Evolutionary conservation across 2,797 vertebrate genomes (phyloP).

Genomic region (Centropyge bicolor): DNA sequence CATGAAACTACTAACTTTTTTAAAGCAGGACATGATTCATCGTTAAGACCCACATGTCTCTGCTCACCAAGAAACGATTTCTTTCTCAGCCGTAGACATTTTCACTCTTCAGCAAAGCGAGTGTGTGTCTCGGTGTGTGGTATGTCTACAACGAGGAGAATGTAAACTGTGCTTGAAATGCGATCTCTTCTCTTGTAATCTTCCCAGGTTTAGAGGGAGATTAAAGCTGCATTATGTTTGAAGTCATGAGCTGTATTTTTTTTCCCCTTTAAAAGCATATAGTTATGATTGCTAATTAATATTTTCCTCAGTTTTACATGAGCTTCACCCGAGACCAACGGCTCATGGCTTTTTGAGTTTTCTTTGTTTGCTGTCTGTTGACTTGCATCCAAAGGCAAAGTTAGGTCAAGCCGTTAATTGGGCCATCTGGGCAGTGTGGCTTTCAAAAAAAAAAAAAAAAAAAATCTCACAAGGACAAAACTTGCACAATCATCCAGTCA

Average conservation of each 20-base stretch:
- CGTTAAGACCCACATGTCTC: background rate
- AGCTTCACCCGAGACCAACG: background rate
- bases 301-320: background rate
- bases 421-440: conserved; percentile 10
- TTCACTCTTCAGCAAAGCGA: conserved; percentile 18
- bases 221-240: conserved; percentile 37
- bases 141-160: conserved; percentile 71
- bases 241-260: conserved; percentile 16
- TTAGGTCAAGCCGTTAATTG: background rate
- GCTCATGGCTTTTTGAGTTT: background rate
- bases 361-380: background rate
- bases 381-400: background rate
- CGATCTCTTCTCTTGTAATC: conserved; percentile 58
- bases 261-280: conserved; percentile 17
- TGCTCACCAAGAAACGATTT: conserved; percentile 11
- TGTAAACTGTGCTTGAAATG: conserved; percentile 74
- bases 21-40: background rate
- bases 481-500: conserved; percentile 42
- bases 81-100: background rate
- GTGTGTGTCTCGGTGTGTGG: conserved; percentile 60
- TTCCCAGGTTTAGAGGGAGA: conserved; percentile 51
- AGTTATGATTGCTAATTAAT: conserved; percentile 1
- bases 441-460: conserved; percentile 36
- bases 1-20: background rate
- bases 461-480: conserved; percentile 24